Percentiles rank a stretch among this genome's conserved stretches.
Evolutionary conservation across 2,888 invertebrate species (phyloP).

Genomic region (Acrobasis suavella): DNA sequence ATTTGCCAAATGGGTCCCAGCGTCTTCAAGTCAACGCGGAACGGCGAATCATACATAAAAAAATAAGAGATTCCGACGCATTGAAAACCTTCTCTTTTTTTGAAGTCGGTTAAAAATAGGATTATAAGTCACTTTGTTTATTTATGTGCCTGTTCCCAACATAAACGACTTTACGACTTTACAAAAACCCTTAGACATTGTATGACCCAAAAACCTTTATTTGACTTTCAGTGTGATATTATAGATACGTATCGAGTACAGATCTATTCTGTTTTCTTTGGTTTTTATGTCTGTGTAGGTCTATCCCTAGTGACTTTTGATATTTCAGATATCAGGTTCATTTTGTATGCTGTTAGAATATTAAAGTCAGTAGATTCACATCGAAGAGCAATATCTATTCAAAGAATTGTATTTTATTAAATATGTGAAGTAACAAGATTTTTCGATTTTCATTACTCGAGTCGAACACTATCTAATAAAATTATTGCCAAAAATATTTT

Average conservation of each 20-base stretch:
- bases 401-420: background rate
- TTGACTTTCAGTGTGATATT: background rate
- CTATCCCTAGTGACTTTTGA: background rate
- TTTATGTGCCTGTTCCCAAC: too few relatives aligned
- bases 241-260: background rate
- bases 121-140: too few relatives aligned
- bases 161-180: background rate
- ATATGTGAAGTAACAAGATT: background rate
- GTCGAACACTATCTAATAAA: background rate
- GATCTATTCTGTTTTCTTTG: background rate
- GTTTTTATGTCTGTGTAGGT: background rate
- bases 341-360: conserved; percentile 10
- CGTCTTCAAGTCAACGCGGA: too few relatives aligned
- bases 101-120: too few relatives aligned
- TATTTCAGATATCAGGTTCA: conserved; percentile 13
- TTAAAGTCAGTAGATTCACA: conserved; percentile 5
- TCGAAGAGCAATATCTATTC: conserved; percentile 13
- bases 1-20: too few relatives aligned
- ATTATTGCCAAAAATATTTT: background rate
- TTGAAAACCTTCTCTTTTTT: too few relatives aligned
- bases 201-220: background rate
- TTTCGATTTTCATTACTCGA: background rate
- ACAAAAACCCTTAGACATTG: background rate
- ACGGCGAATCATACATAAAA: too few relatives aligned
- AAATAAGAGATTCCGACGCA: too few relatives aligned